phyloP scores from a whole-genome alignment of 2,797 vertebrate genomes.

The Sebastes cheni region DNA sequence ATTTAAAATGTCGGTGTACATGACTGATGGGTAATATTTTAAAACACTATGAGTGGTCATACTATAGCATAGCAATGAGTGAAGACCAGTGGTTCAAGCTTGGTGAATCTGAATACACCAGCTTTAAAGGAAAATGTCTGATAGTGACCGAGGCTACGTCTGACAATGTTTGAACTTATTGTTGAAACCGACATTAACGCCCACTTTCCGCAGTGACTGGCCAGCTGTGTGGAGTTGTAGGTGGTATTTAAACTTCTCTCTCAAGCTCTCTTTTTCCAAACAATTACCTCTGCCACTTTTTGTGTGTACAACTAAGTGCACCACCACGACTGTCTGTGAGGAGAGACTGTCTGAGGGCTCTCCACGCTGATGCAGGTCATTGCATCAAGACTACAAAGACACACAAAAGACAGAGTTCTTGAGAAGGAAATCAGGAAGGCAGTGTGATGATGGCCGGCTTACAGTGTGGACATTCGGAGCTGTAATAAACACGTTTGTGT shows the following conservation, averaged over 20 bases:
- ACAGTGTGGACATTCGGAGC: not conserved
- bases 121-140: too few species aligned
- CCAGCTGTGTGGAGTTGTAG: not conserved
- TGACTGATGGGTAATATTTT: slow-evolving; percentile 2
- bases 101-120: not conserved
- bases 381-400: not conserved
- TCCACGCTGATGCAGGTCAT: not conserved
- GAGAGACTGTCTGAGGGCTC: not conserved
- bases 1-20: not conserved
- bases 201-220: not conserved
- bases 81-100: not conserved
- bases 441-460: not conserved
- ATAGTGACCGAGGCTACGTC: too few species aligned
- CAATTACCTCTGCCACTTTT: not conserved
- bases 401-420: not conserved
- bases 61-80: not conserved
- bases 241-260: too few species aligned
- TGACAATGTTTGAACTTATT: not conserved
- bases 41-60: not conserved
- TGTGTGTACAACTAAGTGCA: not conserved
- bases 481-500: not conserved
- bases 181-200: not conserved
- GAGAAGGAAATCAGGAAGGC: not conserved
- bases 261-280: not conserved
- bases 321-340: not conserved